Evolutionary conservation across 2,888 invertebrate genomes (phyloP), one percentile per base, ranked within the genome.

Genomic region (Caenorhabditis doughertyi): DNA sequence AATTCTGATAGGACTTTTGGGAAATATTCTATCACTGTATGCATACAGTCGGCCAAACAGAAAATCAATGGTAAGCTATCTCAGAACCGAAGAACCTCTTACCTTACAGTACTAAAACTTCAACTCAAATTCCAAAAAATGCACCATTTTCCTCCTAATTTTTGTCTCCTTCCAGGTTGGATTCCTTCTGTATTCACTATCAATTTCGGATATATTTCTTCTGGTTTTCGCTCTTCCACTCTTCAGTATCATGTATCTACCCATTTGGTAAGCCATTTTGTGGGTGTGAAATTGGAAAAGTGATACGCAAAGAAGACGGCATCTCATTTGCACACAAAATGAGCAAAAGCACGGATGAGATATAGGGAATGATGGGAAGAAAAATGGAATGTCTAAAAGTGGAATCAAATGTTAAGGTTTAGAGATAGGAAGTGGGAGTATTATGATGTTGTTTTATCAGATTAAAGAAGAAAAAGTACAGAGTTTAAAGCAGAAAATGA

Each of bases 201-300:
- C 83, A 7, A 64, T 79, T n/a, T 72, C 77, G 9, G 83, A 83
- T 42, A 67, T 83, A 8, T 70, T 83, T 56, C 55, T 83, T 23
- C 55, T 83, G 42, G 64, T 83, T 27, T 76, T 83, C 47, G 79
- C 79, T 8, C 71, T 83, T 51, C 80, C 80, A n/a, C 58, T 80
- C 13, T 83, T 83, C 67, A 71, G 67, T 47, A 62, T 83, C 49
- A 79, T 79, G 79, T 76, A 76, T 76, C 62, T 83, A 18, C 83
- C 83, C 32, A 76, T 83, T 58, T 83, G 83, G 83, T 83, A 58
- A 64, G 73, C 44, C 16, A 25, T 29, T 39, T 32, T 21, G 7
- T 35, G 13, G 47, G 11, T 44, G 29, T 49, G 42, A 60, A 62
- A 44, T 62, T 44, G 53, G n/a, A 13, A 58, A 76, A 76, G 76